A percentile compares a stretch with the other conserved stretches of the same genome.
phyloP scores from a whole-genome alignment of 2,888 invertebrate genomes.

The Cheilosia urbana region DNA sequence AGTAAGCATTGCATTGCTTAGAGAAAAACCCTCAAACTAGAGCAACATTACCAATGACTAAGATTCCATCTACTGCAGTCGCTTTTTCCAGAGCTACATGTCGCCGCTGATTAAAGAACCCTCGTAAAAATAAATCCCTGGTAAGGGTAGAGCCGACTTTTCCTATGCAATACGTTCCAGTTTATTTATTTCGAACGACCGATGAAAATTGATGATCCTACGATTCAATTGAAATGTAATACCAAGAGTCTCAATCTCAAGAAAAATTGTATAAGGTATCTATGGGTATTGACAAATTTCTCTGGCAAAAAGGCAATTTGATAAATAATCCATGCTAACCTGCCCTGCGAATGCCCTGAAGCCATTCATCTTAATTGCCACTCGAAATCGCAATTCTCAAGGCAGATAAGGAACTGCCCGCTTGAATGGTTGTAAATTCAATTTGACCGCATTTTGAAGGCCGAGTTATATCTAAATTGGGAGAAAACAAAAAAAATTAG shows the following conservation, averaged over 20 bases:
- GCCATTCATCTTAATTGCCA: constrained; percentile 68
- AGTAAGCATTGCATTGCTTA: too few relatives aligned
- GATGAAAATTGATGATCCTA: neutral
- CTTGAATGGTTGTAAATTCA: constrained; percentile 60
- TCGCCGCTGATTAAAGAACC: too few relatives aligned
- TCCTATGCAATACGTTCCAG: too few relatives aligned
- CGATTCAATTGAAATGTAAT: neutral
- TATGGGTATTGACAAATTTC: constrained; percentile 25
- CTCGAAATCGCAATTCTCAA: constrained; percentile 55
- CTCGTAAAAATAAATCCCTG: too few relatives aligned
- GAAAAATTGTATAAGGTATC: constrained; percentile 12
- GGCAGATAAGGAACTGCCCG: constrained; percentile 53
- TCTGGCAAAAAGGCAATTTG: constrained; percentile 43
- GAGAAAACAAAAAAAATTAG: neutral
- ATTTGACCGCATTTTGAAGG: constrained; percentile 61
- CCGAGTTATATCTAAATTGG: constrained; percentile 46
- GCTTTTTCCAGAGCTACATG: too few relatives aligned
- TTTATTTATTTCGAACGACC: too few relatives aligned
- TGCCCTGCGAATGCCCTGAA: constrained; percentile 26
- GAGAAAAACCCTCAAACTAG: too few relatives aligned
- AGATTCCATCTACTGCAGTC: too few relatives aligned
- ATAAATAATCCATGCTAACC: constrained; percentile 66
- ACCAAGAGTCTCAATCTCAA: neutral
- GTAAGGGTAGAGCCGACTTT: too few relatives aligned
- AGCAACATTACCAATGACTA: too few relatives aligned